phyloP scores from a whole-genome alignment of 1,140 invertebrate genomes.

The Meloidogyne floridensis region DNA sequence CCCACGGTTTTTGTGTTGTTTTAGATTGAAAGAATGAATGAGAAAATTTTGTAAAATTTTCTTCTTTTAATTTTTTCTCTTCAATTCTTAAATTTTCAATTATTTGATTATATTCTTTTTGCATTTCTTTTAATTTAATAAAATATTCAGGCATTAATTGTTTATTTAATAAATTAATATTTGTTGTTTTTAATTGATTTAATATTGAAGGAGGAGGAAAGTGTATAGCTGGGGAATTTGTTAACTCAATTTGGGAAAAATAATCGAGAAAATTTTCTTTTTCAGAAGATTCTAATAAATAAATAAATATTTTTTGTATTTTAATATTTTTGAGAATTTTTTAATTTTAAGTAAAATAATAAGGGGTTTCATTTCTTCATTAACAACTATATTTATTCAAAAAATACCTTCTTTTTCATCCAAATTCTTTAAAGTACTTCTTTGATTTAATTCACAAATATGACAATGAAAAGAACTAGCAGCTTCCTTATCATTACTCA shows the following conservation, averaged over 20 bases:
- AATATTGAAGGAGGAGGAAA: constrained; percentile 83
- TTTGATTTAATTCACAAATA: constrained; percentile 43
- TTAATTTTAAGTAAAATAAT: background rate
- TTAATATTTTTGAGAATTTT: no score
- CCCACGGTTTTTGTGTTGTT: constrained; percentile 17
- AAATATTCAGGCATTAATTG: background rate
- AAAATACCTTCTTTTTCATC: background rate
- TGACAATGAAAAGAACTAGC: constrained; percentile 29
- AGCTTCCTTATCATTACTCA: background rate
- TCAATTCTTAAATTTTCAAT: constrained; percentile 24
- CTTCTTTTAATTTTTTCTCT: constrained; percentile 11
- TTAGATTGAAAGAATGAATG: constrained; percentile 28
- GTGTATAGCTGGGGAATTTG: constrained; percentile 82
- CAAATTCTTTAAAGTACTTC: background rate
- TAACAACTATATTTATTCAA: background rate
- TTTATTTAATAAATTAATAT: background rate
- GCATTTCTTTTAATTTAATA: constrained; percentile 10
- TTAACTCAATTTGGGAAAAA: constrained; percentile 77
- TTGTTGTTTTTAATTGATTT: background rate
- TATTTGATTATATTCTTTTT: constrained; percentile 1
- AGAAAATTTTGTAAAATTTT: constrained; percentile 12
- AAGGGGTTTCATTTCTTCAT: no score
- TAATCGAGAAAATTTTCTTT: constrained; percentile 73
- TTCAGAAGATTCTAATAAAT: background rate
- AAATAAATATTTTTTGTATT: background rate